Base-by-base conservation (phyloP, 1,140 invertebrate genomes). In the Atta colombica region DNA sequence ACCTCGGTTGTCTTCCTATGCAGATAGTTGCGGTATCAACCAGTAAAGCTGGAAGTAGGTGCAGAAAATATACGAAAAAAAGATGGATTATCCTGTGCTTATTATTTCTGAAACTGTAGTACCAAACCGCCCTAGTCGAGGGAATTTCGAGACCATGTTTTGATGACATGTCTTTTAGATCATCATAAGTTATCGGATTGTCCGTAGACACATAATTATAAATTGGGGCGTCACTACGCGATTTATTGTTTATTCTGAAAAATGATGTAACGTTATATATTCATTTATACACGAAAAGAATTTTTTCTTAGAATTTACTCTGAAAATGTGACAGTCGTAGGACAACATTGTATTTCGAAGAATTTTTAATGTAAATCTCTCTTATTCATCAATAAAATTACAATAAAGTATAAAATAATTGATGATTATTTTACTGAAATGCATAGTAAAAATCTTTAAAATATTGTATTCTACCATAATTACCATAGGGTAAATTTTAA, bases 11-110 rank as follows among this genome's bases (percentile, higher is more conserved):
- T 85, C 95, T 96, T 39, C 97, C 97, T 21, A 96, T 88, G 85
- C 97, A 96, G 2, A 96, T 65, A 14, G 96, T 96, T 3, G 96
- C 89, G 0, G 95, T 94, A 87, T 98, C 97, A n/a, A 97, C 94
- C 0, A 97, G 65, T n/a, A 96, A 92, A 0, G 97, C 97, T 0
- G 97, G 97, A 4, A 97, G 77, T 51, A 97, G 93, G 88, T 98
- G 97, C 10, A 97, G 92, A 12, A 96, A 94, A 31, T 96, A 95
- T 1, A 96, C 91, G 80, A 93, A 96, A 66, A 96, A 94, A 16
- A 95, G 88, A 87, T 97, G 96, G 3, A 96, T 61, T 3, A 95
- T 87, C 60, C 93, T 95, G 87, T 94, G 91, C 63, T 95, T 96
- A 77, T 94, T 96, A 78, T 96, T 95, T n/a, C 94, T 92, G 39